These are phyloP conservation scores for Eriosoma lanigerum DNA, from an alignment of 1,140 invertebrate genomes.

Conservation along the genomic window DNA sequence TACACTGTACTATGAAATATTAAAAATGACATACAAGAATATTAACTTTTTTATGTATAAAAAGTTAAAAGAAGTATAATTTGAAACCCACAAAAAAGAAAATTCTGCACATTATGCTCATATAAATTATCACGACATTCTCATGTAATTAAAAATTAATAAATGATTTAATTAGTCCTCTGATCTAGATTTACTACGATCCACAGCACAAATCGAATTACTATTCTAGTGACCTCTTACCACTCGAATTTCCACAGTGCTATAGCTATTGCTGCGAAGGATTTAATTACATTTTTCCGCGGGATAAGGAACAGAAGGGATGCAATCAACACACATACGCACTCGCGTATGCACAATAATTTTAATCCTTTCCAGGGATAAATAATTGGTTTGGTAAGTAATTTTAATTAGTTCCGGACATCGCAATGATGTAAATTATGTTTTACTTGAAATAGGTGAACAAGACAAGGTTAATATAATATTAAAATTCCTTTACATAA, in stretches of 20 bases:
- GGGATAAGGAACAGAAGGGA: too few relatives aligned
- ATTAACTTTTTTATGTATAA: too few relatives aligned
- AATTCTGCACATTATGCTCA: too few relatives aligned
- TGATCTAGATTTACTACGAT: background rate
- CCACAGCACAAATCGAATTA: constrained; percentile 1
- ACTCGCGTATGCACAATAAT: constrained; percentile 23
- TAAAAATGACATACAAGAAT: background rate
- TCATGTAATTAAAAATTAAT: too few relatives aligned
- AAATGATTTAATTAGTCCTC: too few relatives aligned
- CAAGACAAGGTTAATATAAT: background rate
- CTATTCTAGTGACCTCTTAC: background rate
- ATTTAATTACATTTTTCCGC: constrained; percentile 36
- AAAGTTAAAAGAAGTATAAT: too few relatives aligned
- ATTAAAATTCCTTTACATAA: background rate
- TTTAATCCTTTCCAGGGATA: constrained; percentile 4
- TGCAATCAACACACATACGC: background rate
- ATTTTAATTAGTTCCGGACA: constrained; percentile 41
- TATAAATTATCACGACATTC: too few relatives aligned
- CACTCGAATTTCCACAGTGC: background rate
- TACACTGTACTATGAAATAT: background rate
- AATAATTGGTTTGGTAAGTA: constrained; percentile 21
- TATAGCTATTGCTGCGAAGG: background rate
- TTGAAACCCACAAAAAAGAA: too few relatives aligned
- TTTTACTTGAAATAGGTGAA: background rate
- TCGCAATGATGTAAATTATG: background rate